Conservation (phyloP, 2,888 invertebrate species). For the Psylliodes chrysocephalus region DNA sequence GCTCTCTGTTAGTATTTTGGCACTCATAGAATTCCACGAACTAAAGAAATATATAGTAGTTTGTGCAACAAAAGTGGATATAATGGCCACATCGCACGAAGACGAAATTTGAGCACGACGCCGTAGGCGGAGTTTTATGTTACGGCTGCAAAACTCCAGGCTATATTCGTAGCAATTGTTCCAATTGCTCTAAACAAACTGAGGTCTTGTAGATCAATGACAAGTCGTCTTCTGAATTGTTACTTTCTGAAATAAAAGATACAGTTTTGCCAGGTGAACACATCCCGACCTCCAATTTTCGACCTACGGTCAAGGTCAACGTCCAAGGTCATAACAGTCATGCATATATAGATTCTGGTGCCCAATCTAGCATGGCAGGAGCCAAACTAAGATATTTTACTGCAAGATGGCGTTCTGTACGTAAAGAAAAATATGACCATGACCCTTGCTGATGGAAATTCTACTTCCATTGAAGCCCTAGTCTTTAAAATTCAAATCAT, state of each 20-base stretch:
- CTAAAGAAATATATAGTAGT: too few species aligned
- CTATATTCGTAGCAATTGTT: slow-evolving; percentile 13
- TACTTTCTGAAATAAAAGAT: not conserved
- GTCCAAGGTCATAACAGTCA: not conserved
- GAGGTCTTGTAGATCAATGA: not conserved
- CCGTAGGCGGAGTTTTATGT: too few species aligned
- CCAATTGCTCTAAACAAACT: not conserved
- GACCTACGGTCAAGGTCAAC: not conserved
- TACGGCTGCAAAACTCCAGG: slow-evolving; percentile 7
- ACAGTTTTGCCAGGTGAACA: too few species aligned
- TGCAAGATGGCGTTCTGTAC: not conserved
- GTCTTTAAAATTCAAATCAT: not conserved
- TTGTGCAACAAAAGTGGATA: too few species aligned
- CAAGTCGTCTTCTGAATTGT: not conserved
- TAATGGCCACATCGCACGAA: too few species aligned
- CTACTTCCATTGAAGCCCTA: not conserved
- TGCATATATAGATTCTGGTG: not conserved
- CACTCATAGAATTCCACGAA: too few species aligned
- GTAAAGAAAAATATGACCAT: not conserved
- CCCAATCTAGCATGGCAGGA: not conserved
- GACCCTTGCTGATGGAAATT: slow-evolving; percentile 9
- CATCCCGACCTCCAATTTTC: too few species aligned
- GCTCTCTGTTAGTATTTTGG: too few species aligned
- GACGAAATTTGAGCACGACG: too few species aligned
- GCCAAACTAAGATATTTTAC: not conserved